Percentiles rank a stretch among this genome's conserved stretches.
Conservation (phyloP, 1,140 invertebrate genomes). For the Drosophila sp. region DNA sequence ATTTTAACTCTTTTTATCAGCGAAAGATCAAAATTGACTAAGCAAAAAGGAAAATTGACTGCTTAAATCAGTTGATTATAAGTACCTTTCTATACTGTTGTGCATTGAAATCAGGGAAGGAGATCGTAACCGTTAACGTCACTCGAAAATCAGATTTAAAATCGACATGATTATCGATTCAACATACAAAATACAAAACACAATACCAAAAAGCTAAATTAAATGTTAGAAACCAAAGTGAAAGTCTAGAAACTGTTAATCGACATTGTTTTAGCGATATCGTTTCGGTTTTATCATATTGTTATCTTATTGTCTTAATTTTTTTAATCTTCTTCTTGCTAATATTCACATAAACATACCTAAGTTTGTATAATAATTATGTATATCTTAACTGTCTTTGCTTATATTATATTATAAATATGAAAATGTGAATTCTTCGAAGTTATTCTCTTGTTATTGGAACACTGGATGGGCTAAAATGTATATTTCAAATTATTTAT, state of each 20-base stretch:
- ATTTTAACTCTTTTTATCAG: slow-evolving; percentile 20
- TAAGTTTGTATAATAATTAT: slow-evolving; percentile 39
- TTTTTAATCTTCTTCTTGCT: neutral
- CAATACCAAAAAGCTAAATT: neutral
- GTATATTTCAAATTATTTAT: too few relatives aligned
- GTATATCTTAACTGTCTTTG: slow-evolving; percentile 35
- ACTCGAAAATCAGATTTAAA: slow-evolving; percentile 3
- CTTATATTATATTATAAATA: slow-evolving; percentile 30
- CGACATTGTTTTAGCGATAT: slow-evolving; percentile 3
- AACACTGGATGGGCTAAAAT: too few relatives aligned
- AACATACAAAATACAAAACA: neutral
- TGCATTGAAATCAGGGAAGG: slow-evolving; percentile 18
- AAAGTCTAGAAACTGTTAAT: neutral
- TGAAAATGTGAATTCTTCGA: slow-evolving; percentile 9
- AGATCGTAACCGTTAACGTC: neutral
- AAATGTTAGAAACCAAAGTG: neutral
- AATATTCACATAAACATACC: slow-evolving; percentile 23
- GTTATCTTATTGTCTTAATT: neutral
- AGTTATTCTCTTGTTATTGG: neutral
- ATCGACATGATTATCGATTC: neutral
- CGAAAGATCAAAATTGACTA: slow-evolving; percentile 7
- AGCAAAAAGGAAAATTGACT: slow-evolving; percentile 30
- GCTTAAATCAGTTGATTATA: slow-evolving; percentile 37
- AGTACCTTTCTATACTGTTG: slow-evolving; percentile 31
- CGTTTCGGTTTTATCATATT: slow-evolving; percentile 1